Conservation (phyloP, 2,113 vertebrate genomes). For the Barbus barbus region DNA sequence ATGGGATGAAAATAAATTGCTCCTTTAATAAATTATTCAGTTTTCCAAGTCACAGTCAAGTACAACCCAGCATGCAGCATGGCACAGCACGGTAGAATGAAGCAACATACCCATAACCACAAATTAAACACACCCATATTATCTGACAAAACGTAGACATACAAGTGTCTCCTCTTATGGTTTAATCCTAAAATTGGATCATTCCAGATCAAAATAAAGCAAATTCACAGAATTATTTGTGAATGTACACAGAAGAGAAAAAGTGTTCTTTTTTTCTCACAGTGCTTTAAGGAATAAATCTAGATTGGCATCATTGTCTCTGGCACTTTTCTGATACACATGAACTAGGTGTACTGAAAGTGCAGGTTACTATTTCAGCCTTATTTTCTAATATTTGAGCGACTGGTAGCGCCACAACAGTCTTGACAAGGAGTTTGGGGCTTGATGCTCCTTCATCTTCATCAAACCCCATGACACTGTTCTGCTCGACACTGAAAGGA, state of each 20-base stretch:
- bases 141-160: constrained; percentile 8
- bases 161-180: background rate
- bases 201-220: constrained; percentile 24
- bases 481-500: constrained; percentile 73
- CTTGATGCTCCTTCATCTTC: constrained; percentile 38
- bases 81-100: background rate
- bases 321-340: constrained; percentile 63
- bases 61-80: constrained; percentile 52
- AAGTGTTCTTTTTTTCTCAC: background rate
- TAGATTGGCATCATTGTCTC: constrained; percentile 43
- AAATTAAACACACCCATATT: background rate
- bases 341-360: constrained; percentile 72
- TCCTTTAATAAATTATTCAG: constrained; percentile 33
- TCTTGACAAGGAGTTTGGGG: constrained; percentile 23
- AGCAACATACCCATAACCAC: constrained; percentile 19
- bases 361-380: constrained; percentile 71
- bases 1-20: constrained; percentile 13
- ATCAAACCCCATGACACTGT: constrained; percentile 48
- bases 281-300: background rate
- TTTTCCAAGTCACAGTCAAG: constrained; percentile 45
- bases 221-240: constrained; percentile 52
- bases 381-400: constrained; percentile 42
- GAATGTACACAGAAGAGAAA: background rate
- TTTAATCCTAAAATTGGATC: constrained; percentile 39
- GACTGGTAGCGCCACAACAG: background rate